phyloP scores from a whole-genome alignment of 2,888 invertebrate genomes.

The Mantis religiosa region DNA sequence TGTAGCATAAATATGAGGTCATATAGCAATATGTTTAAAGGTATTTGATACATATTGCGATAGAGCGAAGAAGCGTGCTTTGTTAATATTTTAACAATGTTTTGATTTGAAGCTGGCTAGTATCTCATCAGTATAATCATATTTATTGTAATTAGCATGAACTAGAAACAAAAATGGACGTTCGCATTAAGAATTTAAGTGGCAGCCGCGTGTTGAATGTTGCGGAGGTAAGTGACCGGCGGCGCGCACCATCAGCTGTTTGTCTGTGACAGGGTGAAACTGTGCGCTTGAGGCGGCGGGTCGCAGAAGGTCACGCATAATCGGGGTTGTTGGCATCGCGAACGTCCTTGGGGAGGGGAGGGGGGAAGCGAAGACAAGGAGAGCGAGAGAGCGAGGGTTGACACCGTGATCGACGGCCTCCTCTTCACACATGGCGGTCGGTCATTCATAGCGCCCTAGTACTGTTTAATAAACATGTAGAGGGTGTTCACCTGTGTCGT shows the following conservation, averaged over 20 bases:
- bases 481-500: background rate
- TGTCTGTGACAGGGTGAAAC: background rate
- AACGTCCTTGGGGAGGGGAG: background rate
- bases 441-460: background rate
- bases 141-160: too few relatives aligned
- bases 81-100: too few relatives aligned
- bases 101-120: too few relatives aligned
- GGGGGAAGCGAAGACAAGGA: background rate
- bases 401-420: background rate
- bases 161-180: too few relatives aligned
- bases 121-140: too few relatives aligned
- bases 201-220: too few relatives aligned
- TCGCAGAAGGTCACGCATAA: background rate
- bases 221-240: background rate
- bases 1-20: too few relatives aligned
- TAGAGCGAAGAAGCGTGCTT: too few relatives aligned
- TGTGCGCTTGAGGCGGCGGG: background rate
- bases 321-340: conserved; percentile 1
- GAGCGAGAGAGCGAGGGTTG: background rate
- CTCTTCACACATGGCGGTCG: background rate
- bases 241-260: background rate
- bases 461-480: background rate
- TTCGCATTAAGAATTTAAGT: too few relatives aligned
- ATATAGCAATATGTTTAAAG: too few relatives aligned
- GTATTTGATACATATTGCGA: too few relatives aligned